These are phyloP conservation scores for Hylaea fasciaria DNA, from an alignment of 2,888 invertebrate genomes.

Conservation along the genomic window DNA sequence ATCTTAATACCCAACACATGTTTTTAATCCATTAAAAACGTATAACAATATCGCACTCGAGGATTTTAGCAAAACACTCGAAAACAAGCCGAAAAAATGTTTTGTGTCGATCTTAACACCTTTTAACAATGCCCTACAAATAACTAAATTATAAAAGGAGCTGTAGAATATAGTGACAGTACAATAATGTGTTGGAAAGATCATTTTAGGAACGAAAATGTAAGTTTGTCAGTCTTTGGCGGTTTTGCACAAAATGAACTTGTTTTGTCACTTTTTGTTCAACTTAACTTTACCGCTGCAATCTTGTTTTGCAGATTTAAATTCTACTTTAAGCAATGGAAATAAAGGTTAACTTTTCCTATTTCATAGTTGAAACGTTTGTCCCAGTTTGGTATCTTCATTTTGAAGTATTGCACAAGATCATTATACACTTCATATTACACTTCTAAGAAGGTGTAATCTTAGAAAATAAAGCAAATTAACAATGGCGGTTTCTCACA, in stretches of 20 bases:
- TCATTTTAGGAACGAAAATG: slow-evolving; percentile 4
- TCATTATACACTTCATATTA: no score
- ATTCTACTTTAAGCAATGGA: background rate
- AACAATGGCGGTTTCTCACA: slow-evolving; percentile 29
- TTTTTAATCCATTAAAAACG: slow-evolving; percentile 16
- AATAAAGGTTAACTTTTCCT: background rate
- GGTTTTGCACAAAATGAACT: slow-evolving; percentile 32
- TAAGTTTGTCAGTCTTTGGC: slow-evolving; percentile 22
- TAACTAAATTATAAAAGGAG: background rate
- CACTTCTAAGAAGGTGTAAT: slow-evolving; percentile 30
- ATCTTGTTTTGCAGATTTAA: background rate
- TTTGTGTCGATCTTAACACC: slow-evolving; percentile 33
- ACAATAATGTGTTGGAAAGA: background rate
- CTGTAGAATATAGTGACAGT: background rate
- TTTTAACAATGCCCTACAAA: slow-evolving; percentile 20
- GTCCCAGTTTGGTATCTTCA: slow-evolving; percentile 1
- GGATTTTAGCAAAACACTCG: slow-evolving; percentile 27
- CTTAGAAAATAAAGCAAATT: slow-evolving; percentile 32
- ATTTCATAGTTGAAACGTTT: background rate
- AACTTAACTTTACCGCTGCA: background rate
- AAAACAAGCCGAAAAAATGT: slow-evolving; percentile 26
- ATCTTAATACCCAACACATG: slow-evolving; percentile 22
- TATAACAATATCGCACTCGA: slow-evolving; percentile 26
- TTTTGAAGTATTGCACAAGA: slow-evolving; percentile 27
- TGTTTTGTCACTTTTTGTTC: slow-evolving; percentile 22